phyloP scores from a whole-genome alignment of 2,113 vertebrate genomes.

The Romanogobio albipinnatus region DNA sequence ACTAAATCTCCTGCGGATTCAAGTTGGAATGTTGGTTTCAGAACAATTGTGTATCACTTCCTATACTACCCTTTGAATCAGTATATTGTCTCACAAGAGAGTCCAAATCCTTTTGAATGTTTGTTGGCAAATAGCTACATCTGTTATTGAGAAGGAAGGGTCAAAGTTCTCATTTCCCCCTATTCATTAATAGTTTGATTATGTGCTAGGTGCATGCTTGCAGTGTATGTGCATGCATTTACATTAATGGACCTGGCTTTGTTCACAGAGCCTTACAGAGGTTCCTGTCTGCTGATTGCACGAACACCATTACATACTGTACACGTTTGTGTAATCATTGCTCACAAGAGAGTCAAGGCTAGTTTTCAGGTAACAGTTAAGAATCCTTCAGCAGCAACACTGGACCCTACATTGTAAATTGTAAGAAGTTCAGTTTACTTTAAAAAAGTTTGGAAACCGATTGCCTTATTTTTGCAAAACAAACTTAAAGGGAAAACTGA shows the following conservation, averaged over 20 bases:
- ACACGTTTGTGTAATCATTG: neutral
- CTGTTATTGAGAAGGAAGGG: neutral
- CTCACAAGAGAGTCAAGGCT: neutral
- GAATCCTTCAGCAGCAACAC: too few relatives aligned
- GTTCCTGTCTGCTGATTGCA: conserved; percentile 26
- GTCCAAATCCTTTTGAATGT: neutral
- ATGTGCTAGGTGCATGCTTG: conserved; percentile 10
- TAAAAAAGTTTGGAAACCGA: too few relatives aligned
- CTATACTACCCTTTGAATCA: conserved; percentile 5
- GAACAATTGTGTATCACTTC: neutral
- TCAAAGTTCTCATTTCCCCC: conserved; percentile 48
- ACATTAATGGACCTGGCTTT: conserved; percentile 43
- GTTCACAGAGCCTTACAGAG: conserved; percentile 27
- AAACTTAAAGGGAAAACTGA: too few relatives aligned
- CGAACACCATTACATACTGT: neutral
- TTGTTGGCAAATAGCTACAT: conserved; percentile 7
- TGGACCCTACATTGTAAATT: too few relatives aligned
- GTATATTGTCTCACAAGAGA: neutral
- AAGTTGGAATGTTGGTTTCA: conserved; percentile 8
- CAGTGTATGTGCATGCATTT: conserved; percentile 13
- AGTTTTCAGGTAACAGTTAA: too few relatives aligned
- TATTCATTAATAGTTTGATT: conserved; percentile 43
- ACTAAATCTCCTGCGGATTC: neutral
- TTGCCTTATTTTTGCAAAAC: too few relatives aligned
- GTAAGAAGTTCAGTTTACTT: too few relatives aligned